Percentiles rank a stretch among this genome's conserved stretches.
These are phyloP conservation scores for Ormyrus nitidulus DNA, from an alignment of 2,888 invertebrate species.

Conservation along the genomic window DNA sequence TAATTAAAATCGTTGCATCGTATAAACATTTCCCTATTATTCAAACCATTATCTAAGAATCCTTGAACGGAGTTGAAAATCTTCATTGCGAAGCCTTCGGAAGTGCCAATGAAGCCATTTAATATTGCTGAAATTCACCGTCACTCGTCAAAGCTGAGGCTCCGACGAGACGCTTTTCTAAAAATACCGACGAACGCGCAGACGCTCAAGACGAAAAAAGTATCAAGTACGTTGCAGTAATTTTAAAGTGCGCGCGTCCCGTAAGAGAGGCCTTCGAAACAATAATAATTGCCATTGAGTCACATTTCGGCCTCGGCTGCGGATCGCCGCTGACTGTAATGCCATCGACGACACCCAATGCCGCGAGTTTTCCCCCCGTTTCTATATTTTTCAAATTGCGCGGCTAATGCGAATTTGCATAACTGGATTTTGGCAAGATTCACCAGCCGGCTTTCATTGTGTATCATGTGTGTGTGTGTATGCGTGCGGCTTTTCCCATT, in stretches of 20 bases:
- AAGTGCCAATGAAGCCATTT: too few species aligned
- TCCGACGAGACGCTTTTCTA: too few species aligned
- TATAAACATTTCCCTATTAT: too few species aligned
- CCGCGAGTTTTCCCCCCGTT: too few species aligned
- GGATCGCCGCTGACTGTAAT: not conserved
- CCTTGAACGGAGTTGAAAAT: too few species aligned
- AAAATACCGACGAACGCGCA: too few species aligned
- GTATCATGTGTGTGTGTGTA: not conserved
- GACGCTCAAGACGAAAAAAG: not conserved
- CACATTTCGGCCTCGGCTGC: slow-evolving; percentile 34
- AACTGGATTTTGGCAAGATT: slow-evolving; percentile 39
- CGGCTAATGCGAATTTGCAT: slow-evolving; percentile 35
- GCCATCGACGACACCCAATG: slow-evolving; percentile 5
- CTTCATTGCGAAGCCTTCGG: too few species aligned
- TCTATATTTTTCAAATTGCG: not conserved
- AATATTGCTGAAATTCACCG: too few species aligned
- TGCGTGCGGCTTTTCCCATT: slow-evolving; percentile 29
- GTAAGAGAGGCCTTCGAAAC: slow-evolving; percentile 16
- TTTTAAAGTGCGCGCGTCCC: slow-evolving; percentile 7
- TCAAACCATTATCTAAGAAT: too few species aligned
- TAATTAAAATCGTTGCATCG: too few species aligned
- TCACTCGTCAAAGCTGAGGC: too few species aligned
- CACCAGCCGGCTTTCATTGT: slow-evolving; percentile 34
- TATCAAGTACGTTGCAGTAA: slow-evolving; percentile 15
- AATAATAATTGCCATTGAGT: slow-evolving; percentile 45